Evolutionary conservation across 1,140 invertebrate species (phyloP).

Genomic region (Aphelinus atriplicis): DNA sequence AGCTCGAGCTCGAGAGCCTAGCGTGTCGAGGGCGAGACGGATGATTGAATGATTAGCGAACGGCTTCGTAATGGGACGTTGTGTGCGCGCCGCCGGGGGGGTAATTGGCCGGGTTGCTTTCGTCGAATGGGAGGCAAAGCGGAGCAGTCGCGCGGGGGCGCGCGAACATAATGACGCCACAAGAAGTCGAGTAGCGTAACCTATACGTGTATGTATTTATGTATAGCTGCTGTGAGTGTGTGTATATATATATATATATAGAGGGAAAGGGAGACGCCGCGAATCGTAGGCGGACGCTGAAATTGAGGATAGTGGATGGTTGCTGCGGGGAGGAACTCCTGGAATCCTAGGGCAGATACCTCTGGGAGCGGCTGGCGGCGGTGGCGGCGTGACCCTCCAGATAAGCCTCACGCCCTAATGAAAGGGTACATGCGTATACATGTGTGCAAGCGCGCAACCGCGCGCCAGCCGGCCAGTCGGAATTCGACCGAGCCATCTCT

Average conservation of each 20-base stretch:
- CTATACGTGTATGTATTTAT: too few species aligned
- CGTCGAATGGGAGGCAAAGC: too few species aligned
- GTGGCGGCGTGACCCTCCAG: slow-evolving; percentile 63
- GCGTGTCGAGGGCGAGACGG: background rate
- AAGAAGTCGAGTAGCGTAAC: too few species aligned
- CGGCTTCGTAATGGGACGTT: slow-evolving; percentile 20
- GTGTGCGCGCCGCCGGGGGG: too few species aligned
- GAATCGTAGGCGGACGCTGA: slow-evolving; percentile 6
- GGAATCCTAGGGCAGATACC: slow-evolving; percentile 57
- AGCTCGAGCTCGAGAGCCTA: too few species aligned
- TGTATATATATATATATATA: too few species aligned
- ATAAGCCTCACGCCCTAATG: slow-evolving; percentile 66
- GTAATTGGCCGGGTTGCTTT: too few species aligned
- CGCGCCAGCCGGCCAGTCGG: background rate
- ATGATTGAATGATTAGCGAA: slow-evolving; percentile 36
- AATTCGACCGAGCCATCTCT: slow-evolving; percentile 21
- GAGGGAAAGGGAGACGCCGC: background rate
- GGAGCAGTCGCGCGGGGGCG: too few species aligned
- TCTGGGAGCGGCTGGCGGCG: background rate
- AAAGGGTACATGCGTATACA: slow-evolving; percentile 59
- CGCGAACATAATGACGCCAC: too few species aligned
- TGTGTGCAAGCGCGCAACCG: slow-evolving; percentile 4
- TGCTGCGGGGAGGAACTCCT: slow-evolving; percentile 57
- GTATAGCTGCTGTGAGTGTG: too few species aligned
- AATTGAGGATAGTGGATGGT: background rate